Conservation (phyloP, 1,140 invertebrate species). For the Dendrolimus kikuchii region DNA sequence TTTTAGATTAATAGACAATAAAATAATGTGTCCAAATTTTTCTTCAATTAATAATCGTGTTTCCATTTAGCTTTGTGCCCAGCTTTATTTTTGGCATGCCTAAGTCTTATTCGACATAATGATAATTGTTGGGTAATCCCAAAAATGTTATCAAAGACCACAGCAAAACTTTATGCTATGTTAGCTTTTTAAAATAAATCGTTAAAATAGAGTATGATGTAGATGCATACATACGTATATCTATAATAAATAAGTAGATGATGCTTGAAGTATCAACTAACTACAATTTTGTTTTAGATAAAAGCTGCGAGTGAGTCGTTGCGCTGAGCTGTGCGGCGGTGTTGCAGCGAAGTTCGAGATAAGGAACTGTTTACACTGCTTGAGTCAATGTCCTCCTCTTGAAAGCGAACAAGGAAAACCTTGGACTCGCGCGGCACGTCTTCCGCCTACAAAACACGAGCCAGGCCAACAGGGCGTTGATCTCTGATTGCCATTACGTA, state of each 20-base stretch:
- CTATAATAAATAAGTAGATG: not conserved
- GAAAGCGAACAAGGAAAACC: slow-evolving; percentile 58
- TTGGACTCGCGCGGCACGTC: slow-evolving; percentile 44
- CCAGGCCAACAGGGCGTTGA: slow-evolving; percentile 18
- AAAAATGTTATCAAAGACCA: too few relatives aligned
- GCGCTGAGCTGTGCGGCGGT: slow-evolving; percentile 17
- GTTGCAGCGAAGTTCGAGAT: slow-evolving; percentile 54
- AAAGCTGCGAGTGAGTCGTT: slow-evolving; percentile 56
- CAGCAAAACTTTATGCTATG: too few relatives aligned
- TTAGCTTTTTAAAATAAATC: too few relatives aligned
- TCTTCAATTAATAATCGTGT: too few relatives aligned
- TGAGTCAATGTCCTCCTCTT: slow-evolving; percentile 68
- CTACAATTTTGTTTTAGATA: slow-evolving; percentile 58
- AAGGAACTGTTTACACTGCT: slow-evolving; percentile 70
- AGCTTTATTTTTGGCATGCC: too few relatives aligned
- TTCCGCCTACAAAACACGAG: slow-evolving; percentile 29
- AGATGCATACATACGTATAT: too few relatives aligned
- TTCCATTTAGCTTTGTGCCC: too few relatives aligned
- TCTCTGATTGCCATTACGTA: slow-evolving; percentile 12
- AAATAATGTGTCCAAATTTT: too few relatives aligned
- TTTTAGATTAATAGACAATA: too few relatives aligned
- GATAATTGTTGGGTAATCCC: too few relatives aligned
- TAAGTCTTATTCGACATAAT: too few relatives aligned
- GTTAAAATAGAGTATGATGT: too few relatives aligned
- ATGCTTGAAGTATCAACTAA: slow-evolving; percentile 20